These are phyloP conservation scores for Menidia beryllina DNA, from an alignment of 2,113 vertebrate genomes.

Conservation along the genomic window DNA sequence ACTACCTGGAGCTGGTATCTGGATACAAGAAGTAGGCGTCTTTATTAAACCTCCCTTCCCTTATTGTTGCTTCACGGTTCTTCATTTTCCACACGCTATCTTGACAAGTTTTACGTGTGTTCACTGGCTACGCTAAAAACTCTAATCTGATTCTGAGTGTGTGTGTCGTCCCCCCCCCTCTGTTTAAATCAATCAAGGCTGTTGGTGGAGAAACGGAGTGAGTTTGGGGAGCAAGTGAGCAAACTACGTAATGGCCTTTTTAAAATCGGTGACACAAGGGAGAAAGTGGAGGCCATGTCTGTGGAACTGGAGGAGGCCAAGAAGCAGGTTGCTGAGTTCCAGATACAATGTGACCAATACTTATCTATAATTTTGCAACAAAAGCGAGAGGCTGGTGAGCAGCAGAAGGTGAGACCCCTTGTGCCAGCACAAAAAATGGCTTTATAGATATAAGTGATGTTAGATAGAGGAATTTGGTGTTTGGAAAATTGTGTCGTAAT, in stretches of 20 bases:
- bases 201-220: conserved; percentile 86
- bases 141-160: too few species aligned
- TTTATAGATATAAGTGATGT: neutral
- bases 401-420: conserved; percentile 83
- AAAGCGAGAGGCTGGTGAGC: conserved; percentile 86
- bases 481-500: neutral
- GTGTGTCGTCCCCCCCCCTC: too few species aligned
- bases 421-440: conserved; percentile 1
- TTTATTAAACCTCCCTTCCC: neutral
- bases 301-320: conserved; percentile 88
- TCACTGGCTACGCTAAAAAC: too few species aligned
- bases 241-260: conserved; percentile 87
- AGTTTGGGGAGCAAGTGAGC: conserved; percentile 85
- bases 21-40: conserved; percentile 88
- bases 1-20: conserved; percentile 93
- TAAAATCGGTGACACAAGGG: conserved; percentile 88
- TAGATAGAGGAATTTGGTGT: neutral
- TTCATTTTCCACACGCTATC: neutral
- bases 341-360: conserved; percentile 89
- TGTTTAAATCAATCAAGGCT: conserved; percentile 73
- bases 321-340: conserved; percentile 87
- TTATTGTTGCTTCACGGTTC: neutral
- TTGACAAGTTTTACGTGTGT: neutral
- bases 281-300: conserved; percentile 91
- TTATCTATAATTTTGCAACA: conserved; percentile 88